Conservation (phyloP, 2,888 invertebrate genomes). For the Branchipolynoe longqiensis region DNA sequence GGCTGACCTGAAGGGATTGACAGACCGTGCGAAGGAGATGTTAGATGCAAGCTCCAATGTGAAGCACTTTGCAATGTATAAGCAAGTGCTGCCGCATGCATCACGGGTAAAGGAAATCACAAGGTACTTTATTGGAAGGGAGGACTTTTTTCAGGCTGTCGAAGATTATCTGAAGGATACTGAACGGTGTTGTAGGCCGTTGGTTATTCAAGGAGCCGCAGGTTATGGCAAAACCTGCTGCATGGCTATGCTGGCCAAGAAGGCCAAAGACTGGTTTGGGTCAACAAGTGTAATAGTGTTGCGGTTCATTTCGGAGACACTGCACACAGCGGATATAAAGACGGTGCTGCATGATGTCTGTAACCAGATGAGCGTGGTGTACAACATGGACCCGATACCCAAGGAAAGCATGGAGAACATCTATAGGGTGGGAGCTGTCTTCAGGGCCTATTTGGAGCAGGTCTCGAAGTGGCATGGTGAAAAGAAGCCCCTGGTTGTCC, state of each 20-base stretch:
- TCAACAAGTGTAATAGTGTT: conserved; percentile 22
- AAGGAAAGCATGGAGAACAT: neutral
- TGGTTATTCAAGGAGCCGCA: conserved; percentile 45
- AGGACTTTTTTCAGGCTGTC: conserved; percentile 42
- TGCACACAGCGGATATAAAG: conserved; percentile 38
- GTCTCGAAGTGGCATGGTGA: conserved; percentile 61
- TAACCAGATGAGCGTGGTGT: conserved; percentile 26
- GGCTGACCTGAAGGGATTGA: conserved; percentile 49
- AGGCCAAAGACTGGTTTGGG: conserved; percentile 39
- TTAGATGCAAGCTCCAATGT: conserved; percentile 4
- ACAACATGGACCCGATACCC: conserved; percentile 19
- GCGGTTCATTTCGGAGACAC: conserved; percentile 25
- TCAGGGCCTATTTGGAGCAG: conserved; percentile 16
- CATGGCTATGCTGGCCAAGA: conserved; percentile 52
- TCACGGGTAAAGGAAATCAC: neutral
- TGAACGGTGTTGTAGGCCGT: conserved; percentile 1
- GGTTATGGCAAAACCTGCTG: conserved; percentile 48
- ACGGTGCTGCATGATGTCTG: conserved; percentile 43
- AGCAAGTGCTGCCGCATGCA: conserved; percentile 57
- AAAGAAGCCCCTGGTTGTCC: conserved; percentile 60
- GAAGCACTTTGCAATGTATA: conserved; percentile 47
- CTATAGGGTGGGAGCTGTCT: conserved; percentile 24
- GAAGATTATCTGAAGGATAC: conserved; percentile 18
- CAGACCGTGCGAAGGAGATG: conserved; percentile 20
- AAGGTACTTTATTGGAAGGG: conserved; percentile 26